These are phyloP conservation scores for Crepidodera aurea DNA, from an alignment of 2,888 invertebrate species.

Conservation along the genomic window DNA sequence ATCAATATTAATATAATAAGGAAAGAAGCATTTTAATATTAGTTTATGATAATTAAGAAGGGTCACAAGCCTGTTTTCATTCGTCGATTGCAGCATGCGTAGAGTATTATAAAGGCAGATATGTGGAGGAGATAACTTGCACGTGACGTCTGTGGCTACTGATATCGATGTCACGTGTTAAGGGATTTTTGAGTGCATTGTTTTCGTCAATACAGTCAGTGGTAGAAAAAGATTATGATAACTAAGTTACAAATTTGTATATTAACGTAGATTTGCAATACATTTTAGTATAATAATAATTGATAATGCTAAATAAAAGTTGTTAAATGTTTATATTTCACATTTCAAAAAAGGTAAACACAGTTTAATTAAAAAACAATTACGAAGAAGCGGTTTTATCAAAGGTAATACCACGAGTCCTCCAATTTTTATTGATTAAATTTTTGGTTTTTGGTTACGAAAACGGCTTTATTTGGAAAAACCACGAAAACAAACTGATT, in stretches of 20 bases:
- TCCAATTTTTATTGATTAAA: too few relatives aligned
- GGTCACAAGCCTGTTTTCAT: constrained; percentile 10
- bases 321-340: too few relatives aligned
- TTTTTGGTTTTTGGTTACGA: too few relatives aligned
- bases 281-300: too few relatives aligned
- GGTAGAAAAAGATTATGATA: background rate
- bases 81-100: constrained; percentile 23
- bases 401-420: too few relatives aligned
- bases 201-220: constrained; percentile 16
- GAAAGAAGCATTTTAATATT: constrained; percentile 11
- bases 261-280: too few relatives aligned
- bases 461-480: too few relatives aligned
- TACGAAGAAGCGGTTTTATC: too few relatives aligned
- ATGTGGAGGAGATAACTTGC: constrained; percentile 57
- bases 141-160: constrained; percentile 60
- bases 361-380: too few relatives aligned
- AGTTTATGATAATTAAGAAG: constrained; percentile 18
- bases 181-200: constrained; percentile 28
- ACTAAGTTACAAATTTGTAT: background rate
- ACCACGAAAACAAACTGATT: too few relatives aligned
- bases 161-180: constrained; percentile 61
- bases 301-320: too few relatives aligned
- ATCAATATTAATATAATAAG: background rate
- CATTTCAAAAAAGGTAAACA: too few relatives aligned
- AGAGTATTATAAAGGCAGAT: constrained; percentile 49